Evolutionary conservation across 2,888 invertebrate genomes (phyloP), one percentile per base, ranked within the genome.

Genomic region (Coecobrya sp.): DNA sequence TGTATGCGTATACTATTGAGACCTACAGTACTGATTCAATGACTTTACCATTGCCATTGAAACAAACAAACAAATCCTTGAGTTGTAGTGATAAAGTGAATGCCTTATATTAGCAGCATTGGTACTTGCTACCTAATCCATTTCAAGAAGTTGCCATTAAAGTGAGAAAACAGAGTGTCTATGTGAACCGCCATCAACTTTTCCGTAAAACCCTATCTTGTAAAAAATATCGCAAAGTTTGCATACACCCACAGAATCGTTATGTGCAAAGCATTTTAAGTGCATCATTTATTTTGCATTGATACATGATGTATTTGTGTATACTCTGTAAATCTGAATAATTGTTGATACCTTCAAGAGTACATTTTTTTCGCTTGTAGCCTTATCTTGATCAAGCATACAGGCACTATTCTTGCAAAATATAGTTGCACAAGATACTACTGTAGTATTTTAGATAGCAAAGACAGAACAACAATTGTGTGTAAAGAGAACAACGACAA

Each of bases 401-500:
- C 62, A 68, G 30, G 36, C 42, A 42, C 42, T 27, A 27, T 68
- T 19, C 30, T 16, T 30, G 16, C 65, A 70, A n/a, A n/a, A 65
- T 59, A 52, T 10, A 52, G 30, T 68, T 68, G 16, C 10, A 30
- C 27, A 27, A 30, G 68, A 68, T 30, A 68, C n/a, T n/a, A n/a
- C n/a, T n/a, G n/a, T n/a, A n/a, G 16, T 36, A 1, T 42, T 0
- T n/a, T n/a, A 42, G 8, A 19, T 30, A n/a, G 1, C 16, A n/a
- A n/a, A 42, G 1, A n/a, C 68, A 70, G 42, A 42, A 70, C 70
- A 70, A 70, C 3, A 19, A n/a, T 68, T 36, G 36, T 42, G 19
- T 70, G 42, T 70, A n/a, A 42, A 36, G 30, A 70, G 70, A 70
- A 70, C 70, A 70, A 70, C 19, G 36, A 70, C 70, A 70, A 70